phyloP scores from a whole-genome alignment of 1,140 invertebrate genomes.

The Caerostris darwini region DNA sequence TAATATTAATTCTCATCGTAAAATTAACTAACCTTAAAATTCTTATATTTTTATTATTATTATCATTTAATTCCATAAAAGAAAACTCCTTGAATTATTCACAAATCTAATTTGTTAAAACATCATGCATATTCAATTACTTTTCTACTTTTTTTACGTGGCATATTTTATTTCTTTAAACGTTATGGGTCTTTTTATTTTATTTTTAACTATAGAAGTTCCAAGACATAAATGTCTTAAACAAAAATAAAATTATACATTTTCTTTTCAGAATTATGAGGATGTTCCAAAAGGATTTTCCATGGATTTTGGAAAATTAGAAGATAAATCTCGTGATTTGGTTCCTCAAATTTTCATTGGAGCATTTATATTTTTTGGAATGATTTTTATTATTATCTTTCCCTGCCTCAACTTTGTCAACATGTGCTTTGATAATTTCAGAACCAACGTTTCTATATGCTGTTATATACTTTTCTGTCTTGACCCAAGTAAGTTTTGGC shows the following conservation, averaged over 20 bases:
- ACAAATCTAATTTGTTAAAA: neutral
- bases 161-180: neutral
- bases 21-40: neutral
- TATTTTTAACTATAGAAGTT: neutral
- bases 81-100: neutral
- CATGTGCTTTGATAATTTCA: neutral
- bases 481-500: constrained; percentile 32
- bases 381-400: neutral
- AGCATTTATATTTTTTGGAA: neutral
- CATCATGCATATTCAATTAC: no score
- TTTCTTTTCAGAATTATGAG: constrained; percentile 45
- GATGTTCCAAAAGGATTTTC: neutral
- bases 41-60: neutral
- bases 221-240: neutral
- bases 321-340: neutral
- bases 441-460: neutral
- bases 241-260: neutral
- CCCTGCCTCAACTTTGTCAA: neutral
- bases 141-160: neutral
- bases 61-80: neutral
- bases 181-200: neutral
- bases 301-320: constrained; percentile 29
- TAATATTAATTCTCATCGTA: no score
- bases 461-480: neutral
- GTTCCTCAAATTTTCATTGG: constrained; percentile 3